phyloP scores from a whole-genome alignment of 2,797 vertebrate genomes.

The Danio albolineatus region DNA sequence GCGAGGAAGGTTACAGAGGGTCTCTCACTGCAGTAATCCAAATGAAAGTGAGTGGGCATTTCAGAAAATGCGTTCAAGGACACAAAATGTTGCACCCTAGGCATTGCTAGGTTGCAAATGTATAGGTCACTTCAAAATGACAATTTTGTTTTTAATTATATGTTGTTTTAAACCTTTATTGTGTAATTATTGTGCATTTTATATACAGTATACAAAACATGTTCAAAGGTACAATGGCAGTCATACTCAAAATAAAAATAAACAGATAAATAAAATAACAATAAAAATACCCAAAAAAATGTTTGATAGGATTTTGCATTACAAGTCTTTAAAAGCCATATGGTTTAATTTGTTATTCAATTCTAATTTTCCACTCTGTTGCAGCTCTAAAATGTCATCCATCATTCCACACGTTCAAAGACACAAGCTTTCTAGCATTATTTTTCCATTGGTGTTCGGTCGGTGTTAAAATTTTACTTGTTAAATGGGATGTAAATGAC shows the following conservation, averaged over 20 bases:
- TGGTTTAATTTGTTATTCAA: not conserved
- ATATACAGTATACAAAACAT: not conserved
- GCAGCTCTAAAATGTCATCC: not conserved
- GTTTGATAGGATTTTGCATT: not conserved
- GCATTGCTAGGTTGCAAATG: slow-evolving; percentile 32
- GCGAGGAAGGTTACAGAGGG: slow-evolving; percentile 32
- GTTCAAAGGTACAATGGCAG: not conserved
- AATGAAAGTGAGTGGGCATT: slow-evolving; percentile 45
- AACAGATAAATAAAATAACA: no score
- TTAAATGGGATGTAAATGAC: not conserved
- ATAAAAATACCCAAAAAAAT: not conserved
- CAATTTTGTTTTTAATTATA: not conserved
- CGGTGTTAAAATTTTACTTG: not conserved
- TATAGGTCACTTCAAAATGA: not conserved
- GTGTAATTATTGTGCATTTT: not conserved
- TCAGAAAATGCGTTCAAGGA: slow-evolving; percentile 35
- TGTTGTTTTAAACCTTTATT: not conserved
- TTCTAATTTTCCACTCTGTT: not conserved
- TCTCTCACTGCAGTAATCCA: slow-evolving; percentile 39
- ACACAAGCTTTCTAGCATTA: not conserved
- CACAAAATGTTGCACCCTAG: slow-evolving; percentile 22
- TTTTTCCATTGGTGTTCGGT: not conserved
- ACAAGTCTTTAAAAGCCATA: not conserved
- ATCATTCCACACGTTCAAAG: not conserved
- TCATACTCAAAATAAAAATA: not conserved